Evolutionary conservation across 2,888 invertebrate species (phyloP), one percentile per base, ranked within the genome.

Genomic region (Ectemnius lituratus): DNA sequence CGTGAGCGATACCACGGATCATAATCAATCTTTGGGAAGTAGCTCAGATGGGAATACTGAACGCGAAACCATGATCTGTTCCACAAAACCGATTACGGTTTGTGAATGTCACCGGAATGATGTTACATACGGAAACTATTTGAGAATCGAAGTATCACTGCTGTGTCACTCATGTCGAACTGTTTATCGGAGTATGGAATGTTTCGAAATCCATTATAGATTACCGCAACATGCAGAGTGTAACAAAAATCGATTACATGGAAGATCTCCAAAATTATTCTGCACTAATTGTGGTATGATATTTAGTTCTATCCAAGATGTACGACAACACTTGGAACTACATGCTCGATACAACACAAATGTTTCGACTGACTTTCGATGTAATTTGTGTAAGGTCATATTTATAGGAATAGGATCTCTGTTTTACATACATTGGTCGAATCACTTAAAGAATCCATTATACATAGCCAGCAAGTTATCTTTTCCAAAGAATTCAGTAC

Each of bases 361-460:
- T 1, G 60, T 16, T 4, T 60, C 13, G 0, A 66, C 8, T 16
- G 78, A 28, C 59, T 87, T 88, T 46, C 75, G 85, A 1, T 90
- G 90, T 52, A 88, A 89, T 45, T 87, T 90, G 4, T 90, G 90
- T 45, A 85, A 87, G 23, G 84, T 90, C 0, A 75, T 88, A 0
- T 90, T 90, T 52, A 82, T 85, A 23, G 87, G 88, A 3, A 79
- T 86, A 16, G 90, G 90, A 0, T 71, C 74, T 0, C 65, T 87
- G 0, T 90, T 90, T 60, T 85, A 84, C 16, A 79, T 74, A 1
- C 90, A 90, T 59, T 90, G 90, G 87, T 80, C 77, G 14, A 82
- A 81, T 45, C 90, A 90, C 37, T 67, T 73, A 8, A 88, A 84
- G 23, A 79, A 89, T 58, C 63, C 83, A 0, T 81, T 77, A 18